Conservation (phyloP, 2,888 invertebrate species). For the Polietes domitor region DNA sequence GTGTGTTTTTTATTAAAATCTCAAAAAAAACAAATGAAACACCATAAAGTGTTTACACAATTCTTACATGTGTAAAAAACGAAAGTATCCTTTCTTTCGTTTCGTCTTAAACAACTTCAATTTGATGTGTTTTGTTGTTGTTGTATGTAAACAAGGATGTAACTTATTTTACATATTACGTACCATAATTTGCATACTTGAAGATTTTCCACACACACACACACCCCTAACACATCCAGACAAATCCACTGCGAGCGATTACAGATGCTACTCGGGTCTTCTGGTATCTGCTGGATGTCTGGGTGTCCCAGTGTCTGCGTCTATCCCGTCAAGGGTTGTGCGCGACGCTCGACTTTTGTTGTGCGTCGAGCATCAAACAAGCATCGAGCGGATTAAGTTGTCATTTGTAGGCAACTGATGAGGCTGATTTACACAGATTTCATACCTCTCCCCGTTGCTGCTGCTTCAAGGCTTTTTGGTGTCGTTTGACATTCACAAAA, state of each 20-base stretch:
- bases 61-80: constrained; percentile 53
- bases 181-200: constrained; percentile 57
- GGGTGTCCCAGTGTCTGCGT: not conserved
- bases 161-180: constrained; percentile 57
- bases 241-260: constrained; percentile 16
- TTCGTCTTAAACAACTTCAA: constrained; percentile 5
- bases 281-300: constrained; percentile 1
- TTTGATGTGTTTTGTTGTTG: constrained; percentile 1
- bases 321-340: constrained; percentile 41
- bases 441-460: constrained; percentile 2
- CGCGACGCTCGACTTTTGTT: constrained; percentile 56
- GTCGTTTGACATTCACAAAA: constrained; percentile 65
- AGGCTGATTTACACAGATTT: constrained; percentile 57
- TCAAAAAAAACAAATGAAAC: constrained; percentile 19
- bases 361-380: constrained; percentile 54
- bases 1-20: constrained; percentile 27
- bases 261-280: not conserved
- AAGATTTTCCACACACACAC: constrained; percentile 1
- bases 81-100: constrained; percentile 10
- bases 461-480: constrained; percentile 61
- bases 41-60: constrained; percentile 54
- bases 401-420: constrained; percentile 66
- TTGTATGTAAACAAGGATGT: constrained; percentile 46
- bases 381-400: constrained; percentile 66
- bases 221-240: not conserved